Evolutionary conservation across 2,113 vertebrate genomes (phyloP).

Genomic region (Leptodactylus fuscus): DNA sequence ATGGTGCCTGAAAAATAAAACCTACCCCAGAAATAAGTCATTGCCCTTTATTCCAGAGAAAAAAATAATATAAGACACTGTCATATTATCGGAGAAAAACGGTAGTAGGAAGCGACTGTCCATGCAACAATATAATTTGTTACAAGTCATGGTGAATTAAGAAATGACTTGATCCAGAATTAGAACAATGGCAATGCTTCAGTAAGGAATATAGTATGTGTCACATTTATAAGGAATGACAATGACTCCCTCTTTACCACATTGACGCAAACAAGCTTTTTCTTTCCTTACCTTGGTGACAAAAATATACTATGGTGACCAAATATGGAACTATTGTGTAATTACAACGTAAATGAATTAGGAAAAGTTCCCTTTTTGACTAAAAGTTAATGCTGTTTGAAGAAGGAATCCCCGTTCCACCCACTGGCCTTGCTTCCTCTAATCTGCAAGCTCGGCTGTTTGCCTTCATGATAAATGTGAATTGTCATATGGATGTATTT

Average conservation of each 20-base stretch:
- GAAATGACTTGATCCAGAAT: background rate
- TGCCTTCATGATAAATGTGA: background rate
- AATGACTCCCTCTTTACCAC: background rate
- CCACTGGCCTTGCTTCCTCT: background rate
- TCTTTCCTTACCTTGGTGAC: background rate
- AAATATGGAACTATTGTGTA: conserved; percentile 3
- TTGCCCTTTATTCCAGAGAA: no score
- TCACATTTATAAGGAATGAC: background rate
- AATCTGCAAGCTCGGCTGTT: background rate
- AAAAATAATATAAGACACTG: no score
- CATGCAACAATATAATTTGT: background rate
- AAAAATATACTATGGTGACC: background rate
- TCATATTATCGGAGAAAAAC: no score
- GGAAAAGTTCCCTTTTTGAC: background rate
- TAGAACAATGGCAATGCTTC: background rate
- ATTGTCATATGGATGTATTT: no score
- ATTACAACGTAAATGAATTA: background rate
- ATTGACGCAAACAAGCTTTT: background rate
- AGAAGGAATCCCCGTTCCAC: background rate
- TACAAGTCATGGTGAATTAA: background rate
- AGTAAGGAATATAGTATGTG: background rate
- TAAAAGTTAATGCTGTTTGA: background rate
- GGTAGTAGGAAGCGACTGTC: background rate
- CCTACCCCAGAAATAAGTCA: no score
- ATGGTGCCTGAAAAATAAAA: no score